Evolutionary conservation across 2,113 vertebrate species (phyloP).

Genomic region (Mirza zaza): DNA sequence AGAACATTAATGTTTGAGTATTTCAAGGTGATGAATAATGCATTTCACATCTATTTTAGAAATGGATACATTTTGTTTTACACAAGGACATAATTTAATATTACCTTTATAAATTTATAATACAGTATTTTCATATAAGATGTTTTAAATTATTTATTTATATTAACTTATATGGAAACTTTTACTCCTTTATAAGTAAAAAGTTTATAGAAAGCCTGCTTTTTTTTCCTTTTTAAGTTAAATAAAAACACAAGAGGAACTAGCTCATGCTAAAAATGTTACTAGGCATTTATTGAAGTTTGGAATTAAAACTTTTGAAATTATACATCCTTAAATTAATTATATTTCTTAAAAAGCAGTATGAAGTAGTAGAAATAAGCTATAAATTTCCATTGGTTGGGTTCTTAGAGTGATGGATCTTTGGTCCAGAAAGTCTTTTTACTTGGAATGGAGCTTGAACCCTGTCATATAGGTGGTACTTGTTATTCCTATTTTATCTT

Average conservation of each 20-base stretch:
- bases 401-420: not conserved
- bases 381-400: not conserved
- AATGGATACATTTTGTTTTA: not conserved
- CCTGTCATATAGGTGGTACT: not conserved
- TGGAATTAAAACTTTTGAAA: not conserved
- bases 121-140: not conserved
- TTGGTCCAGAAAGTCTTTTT: not conserved
- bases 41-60: not conserved
- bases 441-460: not conserved
- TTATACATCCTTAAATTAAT: not conserved
- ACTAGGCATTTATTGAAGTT: not conserved
- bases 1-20: not conserved
- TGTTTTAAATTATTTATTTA: slow-evolving; percentile 6
- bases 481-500: not conserved
- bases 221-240: not conserved
- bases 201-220: not conserved
- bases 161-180: not conserved
- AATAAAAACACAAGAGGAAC: not conserved
- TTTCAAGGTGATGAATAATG: not conserved
- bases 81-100: not conserved
- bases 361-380: not conserved
- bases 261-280: not conserved
- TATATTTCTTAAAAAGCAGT: not conserved
- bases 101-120: not conserved
- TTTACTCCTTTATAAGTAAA: slow-evolving; percentile 15